Conservation (phyloP, 2,888 invertebrate genomes). For the Agonum fuliginosum region DNA sequence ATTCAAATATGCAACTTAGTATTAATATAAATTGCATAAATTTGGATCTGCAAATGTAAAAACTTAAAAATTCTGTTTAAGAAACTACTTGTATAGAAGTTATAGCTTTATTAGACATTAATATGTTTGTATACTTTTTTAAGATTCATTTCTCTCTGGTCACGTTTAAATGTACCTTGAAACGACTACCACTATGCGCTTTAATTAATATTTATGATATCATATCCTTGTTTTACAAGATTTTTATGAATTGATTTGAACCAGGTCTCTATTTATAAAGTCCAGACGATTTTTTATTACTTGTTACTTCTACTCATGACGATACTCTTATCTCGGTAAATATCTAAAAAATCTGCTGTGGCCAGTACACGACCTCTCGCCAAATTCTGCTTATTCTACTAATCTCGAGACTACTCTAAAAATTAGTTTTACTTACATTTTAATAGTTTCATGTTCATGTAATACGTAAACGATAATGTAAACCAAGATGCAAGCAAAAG, state of each 20-base stretch:
- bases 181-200: neutral
- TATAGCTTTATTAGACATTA: neutral
- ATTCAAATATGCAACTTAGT: too few species aligned
- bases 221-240: conserved; percentile 44
- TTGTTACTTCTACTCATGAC: neutral
- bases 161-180: conserved; percentile 47
- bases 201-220: conserved; percentile 49
- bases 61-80: too few species aligned
- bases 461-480: too few species aligned
- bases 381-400: too few species aligned
- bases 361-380: too few species aligned
- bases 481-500: too few species aligned
- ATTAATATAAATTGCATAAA: too few species aligned
- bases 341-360: conserved; percentile 12
- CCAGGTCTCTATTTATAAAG: conserved; percentile 53
- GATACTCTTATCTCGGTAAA: neutral
- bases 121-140: neutral
- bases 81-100: neutral
- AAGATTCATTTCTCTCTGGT: conserved; percentile 6
- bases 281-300: conserved; percentile 52
- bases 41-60: too few species aligned
- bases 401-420: too few species aligned
- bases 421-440: too few species aligned
- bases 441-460: too few species aligned
- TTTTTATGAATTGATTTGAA: conserved; percentile 54